A percentile compares a stretch with the other conserved stretches of the same genome.
These are phyloP conservation scores for Doryteuthis pealeii DNA, from an alignment of 1,140 invertebrate genomes.

Conservation along the genomic window DNA sequence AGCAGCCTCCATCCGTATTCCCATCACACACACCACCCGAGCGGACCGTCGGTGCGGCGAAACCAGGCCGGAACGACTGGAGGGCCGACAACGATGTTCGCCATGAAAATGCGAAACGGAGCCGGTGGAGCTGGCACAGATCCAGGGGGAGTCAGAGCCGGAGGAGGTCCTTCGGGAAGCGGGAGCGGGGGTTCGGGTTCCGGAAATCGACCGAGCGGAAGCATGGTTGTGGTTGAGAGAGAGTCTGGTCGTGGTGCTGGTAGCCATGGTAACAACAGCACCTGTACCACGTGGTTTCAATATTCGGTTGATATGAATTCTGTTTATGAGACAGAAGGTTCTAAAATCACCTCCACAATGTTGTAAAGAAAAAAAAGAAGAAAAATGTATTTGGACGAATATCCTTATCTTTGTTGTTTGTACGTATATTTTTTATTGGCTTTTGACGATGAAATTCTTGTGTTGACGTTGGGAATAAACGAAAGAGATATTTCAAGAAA, in stretches of 20 bases:
- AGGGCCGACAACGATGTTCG: too few species aligned
- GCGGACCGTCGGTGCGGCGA: too few species aligned
- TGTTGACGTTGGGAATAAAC: too few species aligned
- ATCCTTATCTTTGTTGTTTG: too few species aligned
- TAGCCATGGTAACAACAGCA: neutral
- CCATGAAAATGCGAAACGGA: too few species aligned
- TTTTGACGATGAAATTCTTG: too few species aligned
- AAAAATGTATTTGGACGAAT: too few species aligned
- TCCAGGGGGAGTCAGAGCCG: neutral
- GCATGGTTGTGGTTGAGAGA: neutral
- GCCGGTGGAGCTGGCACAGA: neutral
- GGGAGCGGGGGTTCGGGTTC: neutral
- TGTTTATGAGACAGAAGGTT: neutral
- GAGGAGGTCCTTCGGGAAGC: neutral
- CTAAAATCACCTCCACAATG: neutral
- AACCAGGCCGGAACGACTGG: too few species aligned
- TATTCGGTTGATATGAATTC: neutral
- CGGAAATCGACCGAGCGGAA: neutral
- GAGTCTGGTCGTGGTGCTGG: neutral
- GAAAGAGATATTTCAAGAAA: too few species aligned
- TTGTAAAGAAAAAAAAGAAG: too few species aligned
- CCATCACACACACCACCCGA: too few species aligned
- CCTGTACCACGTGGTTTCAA: neutral
- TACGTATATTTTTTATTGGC: too few species aligned
- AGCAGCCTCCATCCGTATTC: neutral